A percentile compares a stretch with the other conserved stretches of the same genome.
These are phyloP conservation scores for Gnatocerus cornutus DNA, from an alignment of 2,888 invertebrate genomes.

Conservation along the genomic window DNA sequence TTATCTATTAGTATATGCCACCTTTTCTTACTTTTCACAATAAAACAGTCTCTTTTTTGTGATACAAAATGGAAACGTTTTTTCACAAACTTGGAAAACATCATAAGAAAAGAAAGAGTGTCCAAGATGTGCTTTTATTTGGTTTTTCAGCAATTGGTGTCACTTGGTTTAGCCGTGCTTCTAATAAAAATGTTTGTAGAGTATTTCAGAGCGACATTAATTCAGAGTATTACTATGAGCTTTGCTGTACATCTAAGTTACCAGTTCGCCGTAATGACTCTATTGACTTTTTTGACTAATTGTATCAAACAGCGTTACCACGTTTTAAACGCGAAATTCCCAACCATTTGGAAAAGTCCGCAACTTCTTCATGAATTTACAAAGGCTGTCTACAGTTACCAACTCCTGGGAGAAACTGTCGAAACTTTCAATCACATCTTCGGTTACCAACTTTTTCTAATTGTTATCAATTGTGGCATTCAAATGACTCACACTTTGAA, in stretches of 20 bases:
- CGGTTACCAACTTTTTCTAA: constrained; percentile 8
- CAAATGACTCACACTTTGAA: background rate
- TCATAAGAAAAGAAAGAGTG: too few species aligned
- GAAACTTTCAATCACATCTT: background rate
- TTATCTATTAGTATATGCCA: background rate
- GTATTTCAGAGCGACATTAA: background rate
- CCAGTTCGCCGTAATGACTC: background rate
- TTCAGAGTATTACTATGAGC: background rate
- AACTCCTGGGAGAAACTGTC: background rate
- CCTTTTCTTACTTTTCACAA: too few species aligned
- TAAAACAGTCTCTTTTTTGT: background rate
- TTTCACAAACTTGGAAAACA: background rate
- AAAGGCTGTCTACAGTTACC: background rate
- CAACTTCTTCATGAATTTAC: constrained; percentile 3
- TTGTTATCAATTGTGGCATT: constrained; percentile 2
- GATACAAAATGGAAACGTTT: background rate
- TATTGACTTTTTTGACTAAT: background rate
- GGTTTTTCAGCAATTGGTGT: background rate
- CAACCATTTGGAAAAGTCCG: background rate
- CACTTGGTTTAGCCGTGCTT: background rate
- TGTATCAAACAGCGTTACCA: background rate
- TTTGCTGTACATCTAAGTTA: background rate
- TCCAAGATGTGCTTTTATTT: too few species aligned
- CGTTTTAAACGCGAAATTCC: background rate
- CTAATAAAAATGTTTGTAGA: background rate